Base-by-base conservation (phyloP, 2,113 vertebrate species). In the Dolichotis patagonum region DNA sequence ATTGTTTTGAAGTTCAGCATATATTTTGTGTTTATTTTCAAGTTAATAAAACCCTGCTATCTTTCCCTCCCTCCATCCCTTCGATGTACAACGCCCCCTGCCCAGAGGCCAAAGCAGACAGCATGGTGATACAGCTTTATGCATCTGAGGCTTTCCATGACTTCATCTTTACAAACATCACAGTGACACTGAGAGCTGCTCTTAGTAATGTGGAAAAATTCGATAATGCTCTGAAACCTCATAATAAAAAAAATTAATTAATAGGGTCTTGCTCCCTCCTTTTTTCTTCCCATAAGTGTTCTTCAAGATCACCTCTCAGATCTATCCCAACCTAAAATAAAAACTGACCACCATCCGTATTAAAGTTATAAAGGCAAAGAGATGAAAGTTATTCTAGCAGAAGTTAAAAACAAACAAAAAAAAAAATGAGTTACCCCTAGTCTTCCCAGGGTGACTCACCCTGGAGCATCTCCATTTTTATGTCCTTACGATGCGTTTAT, bases 171-270 rank as follows among this genome's bases (percentile, higher is more conserved):
- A 80, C 43, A 98, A 98, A 97, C 52, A 73, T 46, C 90, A 69
- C 4, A 28, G 75, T 94, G 93, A 97, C 92, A 98, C 2, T 0
- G 46, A 97, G 56, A 94, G 78, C 75, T 88, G 62, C 97, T 97
- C 97, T 94, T 69, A 97, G 91, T 95, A 92, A 96, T 93, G 97
- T 97, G 88, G 97, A 98, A 98, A 98, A 97, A 97, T 63, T 97
- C 97, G 90, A 91, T 97, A 96, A 90, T 95, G 96, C 95, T 69
- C n/a, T 28, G 77, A 93, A 95, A 54, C n/a, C 92, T 90, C 88
- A 83, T 83, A 80, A 97, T 97, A 98, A 95, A 98, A 98, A 98
- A 95, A 95, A n/a, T n/a, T 82, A 85, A 97, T 97, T 97, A 98
- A 97, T 24, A 91, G 94, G 65, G 46, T 88, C 52, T 95, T 49